Conservation (phyloP, 2,888 invertebrate species). For the Hydrotaea diabolus region DNA sequence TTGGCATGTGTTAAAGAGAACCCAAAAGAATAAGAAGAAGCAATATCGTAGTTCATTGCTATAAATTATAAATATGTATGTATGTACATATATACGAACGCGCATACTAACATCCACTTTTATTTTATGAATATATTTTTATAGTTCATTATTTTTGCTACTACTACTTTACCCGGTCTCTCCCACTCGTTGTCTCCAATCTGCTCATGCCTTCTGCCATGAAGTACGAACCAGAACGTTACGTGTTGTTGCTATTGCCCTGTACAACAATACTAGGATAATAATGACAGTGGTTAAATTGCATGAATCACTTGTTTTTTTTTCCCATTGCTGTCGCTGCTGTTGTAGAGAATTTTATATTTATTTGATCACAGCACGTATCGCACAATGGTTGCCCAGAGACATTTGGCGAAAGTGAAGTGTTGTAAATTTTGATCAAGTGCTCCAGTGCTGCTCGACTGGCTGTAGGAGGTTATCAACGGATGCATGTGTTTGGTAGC, state of each 20-base stretch:
- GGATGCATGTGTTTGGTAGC: background rate
- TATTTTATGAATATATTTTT: conserved; percentile 7
- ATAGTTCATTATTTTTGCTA: conserved; percentile 15
- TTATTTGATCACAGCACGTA: conserved; percentile 40
- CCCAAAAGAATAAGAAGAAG: background rate
- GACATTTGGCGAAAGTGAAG: conserved; percentile 39
- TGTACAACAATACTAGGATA: background rate
- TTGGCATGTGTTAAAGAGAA: background rate
- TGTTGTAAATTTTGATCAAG: conserved; percentile 45
- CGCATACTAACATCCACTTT: background rate
- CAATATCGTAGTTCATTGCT: conserved; percentile 22
- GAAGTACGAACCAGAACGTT: no score
- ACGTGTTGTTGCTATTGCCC: background rate
- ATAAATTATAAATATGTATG: conserved; percentile 12
- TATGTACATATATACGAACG: no score
- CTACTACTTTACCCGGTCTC: background rate
- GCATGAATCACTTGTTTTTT: background rate
- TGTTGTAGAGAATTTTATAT: conserved; percentile 21
- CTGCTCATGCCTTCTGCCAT: no score
- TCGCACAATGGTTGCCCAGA: conserved; percentile 40
- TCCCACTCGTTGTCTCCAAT: background rate
- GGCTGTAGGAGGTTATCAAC: background rate
- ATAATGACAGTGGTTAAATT: conserved; percentile 18
- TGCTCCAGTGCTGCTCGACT: background rate
- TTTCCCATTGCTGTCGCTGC: background rate